Evolutionary conservation across 2,797 vertebrate species (phyloP).

Genomic region (Antennarius maculatus): DNA sequence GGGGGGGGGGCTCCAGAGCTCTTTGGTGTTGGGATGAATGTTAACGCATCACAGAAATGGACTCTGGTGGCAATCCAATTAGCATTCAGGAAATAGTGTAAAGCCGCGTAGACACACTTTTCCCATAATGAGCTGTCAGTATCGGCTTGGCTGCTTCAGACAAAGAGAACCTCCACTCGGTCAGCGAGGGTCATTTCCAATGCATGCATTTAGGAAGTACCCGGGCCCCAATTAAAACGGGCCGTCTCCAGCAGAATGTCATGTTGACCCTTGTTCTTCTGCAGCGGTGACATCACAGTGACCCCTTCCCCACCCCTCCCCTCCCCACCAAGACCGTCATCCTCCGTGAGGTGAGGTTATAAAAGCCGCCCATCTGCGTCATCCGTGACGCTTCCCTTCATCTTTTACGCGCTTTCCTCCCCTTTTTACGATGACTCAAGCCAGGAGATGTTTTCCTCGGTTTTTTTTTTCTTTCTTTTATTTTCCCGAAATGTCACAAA

Average conservation of each 20-base stretch:
- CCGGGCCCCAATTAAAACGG: constrained; percentile 45
- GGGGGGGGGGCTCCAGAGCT: constrained; percentile 27
- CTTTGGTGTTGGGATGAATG: constrained; percentile 26
- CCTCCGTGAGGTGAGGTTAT: constrained; percentile 24
- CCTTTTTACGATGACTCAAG: constrained; percentile 57
- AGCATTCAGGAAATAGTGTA: constrained; percentile 42
- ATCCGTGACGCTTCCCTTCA: constrained; percentile 51
- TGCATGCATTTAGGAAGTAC: constrained; percentile 7
- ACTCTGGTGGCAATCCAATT: constrained; percentile 53
- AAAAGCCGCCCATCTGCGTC: constrained; percentile 56
- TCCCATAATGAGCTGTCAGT: constrained; percentile 38
- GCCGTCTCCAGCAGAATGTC: constrained; percentile 30
- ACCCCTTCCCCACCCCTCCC: constrained; percentile 18
- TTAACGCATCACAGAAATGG: constrained; percentile 40
- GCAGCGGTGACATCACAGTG: constrained; percentile 36
- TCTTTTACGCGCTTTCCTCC: constrained; percentile 41
- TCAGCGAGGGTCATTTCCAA: not conserved
- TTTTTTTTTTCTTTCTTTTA: not conserved
- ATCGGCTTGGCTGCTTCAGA: constrained; percentile 23
- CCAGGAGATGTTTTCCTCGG: constrained; percentile 33
- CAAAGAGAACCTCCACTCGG: constrained; percentile 8
- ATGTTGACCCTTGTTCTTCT: constrained; percentile 37
- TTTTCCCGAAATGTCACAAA: constrained; percentile 54
- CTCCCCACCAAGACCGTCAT: constrained; percentile 6
- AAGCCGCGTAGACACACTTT: constrained; percentile 19